Conservation (phyloP, 2,797 vertebrate genomes). For the Holocentrus rufus region DNA sequence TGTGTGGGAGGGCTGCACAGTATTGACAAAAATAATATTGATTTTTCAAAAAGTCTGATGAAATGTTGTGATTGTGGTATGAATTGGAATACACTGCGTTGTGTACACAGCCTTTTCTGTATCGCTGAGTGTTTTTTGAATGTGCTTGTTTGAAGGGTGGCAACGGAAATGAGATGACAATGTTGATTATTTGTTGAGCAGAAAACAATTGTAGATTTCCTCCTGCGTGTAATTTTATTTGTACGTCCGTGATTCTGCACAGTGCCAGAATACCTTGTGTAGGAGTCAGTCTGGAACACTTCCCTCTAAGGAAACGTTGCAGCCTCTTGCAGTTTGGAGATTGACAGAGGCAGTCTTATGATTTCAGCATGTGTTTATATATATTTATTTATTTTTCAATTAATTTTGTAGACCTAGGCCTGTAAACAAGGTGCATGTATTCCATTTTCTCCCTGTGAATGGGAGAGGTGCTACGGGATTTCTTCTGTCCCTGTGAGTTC, state of each 20-base stretch:
- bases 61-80: no score
- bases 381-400: background rate
- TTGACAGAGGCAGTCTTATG: background rate
- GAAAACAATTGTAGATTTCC: no score
- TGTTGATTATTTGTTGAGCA: no score
- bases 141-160: no score
- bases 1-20: background rate
- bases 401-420: background rate
- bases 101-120: no score
- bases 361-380: background rate
- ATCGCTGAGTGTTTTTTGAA: no score
- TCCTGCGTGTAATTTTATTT: no score
- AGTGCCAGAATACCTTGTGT: background rate
- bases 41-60: no score
- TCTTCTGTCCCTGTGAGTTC: conserved; percentile 2
- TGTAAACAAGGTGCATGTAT: conserved; percentile 21
- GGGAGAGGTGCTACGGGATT: background rate
- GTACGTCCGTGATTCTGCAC: no score
- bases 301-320: background rate
- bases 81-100: no score
- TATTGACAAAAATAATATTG: no score
- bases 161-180: no score
- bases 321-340: background rate
- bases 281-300: background rate
- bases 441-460: background rate